A percentile compares a stretch with the other conserved stretches of the same genome.
phyloP scores from a whole-genome alignment of 1,140 invertebrate species.

The Platorchestia sp. region DNA sequence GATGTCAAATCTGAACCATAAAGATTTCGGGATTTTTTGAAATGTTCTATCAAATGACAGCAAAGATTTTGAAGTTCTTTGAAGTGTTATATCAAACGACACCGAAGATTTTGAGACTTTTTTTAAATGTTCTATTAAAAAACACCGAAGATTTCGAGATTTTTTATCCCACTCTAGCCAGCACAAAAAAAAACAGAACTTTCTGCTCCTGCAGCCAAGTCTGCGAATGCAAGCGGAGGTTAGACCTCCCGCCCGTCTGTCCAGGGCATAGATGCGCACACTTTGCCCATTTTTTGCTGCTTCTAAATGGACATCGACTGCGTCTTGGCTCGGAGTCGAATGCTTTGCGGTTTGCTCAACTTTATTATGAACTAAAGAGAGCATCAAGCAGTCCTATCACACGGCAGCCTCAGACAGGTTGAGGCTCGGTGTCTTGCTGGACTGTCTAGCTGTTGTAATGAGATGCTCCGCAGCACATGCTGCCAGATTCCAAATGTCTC shows the following conservation, averaged over 20 bases:
- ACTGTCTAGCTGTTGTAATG: background rate
- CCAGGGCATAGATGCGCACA: background rate
- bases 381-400: slow-evolving; percentile 22
- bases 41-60: too few species aligned
- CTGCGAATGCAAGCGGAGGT: background rate
- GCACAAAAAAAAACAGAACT: background rate
- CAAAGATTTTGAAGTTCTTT: too few species aligned
- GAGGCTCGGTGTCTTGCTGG: background rate
- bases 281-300: background rate
- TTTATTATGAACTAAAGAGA: background rate
- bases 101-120: too few species aligned
- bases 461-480: background rate
- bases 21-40: background rate
- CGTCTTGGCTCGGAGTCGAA: background rate
- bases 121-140: too few species aligned
- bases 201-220: background rate
- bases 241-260: background rate
- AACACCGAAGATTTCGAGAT: background rate
- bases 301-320: background rate
- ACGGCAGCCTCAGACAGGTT: background rate
- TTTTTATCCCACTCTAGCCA: background rate
- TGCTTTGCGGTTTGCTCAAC: background rate
- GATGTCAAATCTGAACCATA: background rate
- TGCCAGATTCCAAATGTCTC: too few species aligned
- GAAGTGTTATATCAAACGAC: too few species aligned